These are phyloP conservation scores for Pseudorectes ferrugineus DNA, from an alignment of 2,113 vertebrate species.

Conservation along the genomic window DNA sequence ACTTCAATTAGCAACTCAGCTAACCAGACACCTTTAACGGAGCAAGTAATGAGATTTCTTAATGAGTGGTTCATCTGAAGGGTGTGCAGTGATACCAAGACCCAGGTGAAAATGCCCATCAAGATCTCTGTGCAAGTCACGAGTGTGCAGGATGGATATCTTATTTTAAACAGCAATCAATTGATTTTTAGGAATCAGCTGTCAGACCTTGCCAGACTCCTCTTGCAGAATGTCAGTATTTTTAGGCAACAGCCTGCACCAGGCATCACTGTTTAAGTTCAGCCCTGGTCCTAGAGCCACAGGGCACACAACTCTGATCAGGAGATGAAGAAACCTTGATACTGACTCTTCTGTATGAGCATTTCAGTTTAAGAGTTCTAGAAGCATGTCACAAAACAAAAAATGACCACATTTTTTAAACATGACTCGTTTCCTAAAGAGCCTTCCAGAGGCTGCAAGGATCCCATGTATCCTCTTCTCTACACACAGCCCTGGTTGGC, in stretches of 20 bases:
- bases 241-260: neutral
- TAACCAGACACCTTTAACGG: neutral
- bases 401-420: neutral
- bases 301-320: neutral
- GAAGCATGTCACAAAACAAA: neutral
- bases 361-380: neutral
- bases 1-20: neutral
- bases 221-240: neutral
- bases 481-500: neutral
- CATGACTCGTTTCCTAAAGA: neutral
- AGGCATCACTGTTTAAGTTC: neutral
- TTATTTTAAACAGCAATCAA: neutral
- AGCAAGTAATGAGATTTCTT: neutral
- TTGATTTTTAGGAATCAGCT: neutral
- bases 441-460: neutral
- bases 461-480: rapidly evolving
- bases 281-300: neutral
- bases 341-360: neutral
- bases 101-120: neutral
- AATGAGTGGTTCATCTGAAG: neutral
- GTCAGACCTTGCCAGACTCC: neutral
- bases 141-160: neutral
- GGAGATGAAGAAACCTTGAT: neutral
- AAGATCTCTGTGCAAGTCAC: neutral
- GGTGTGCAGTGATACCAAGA: neutral